These are phyloP conservation scores for Bombus cullumanus DNA, from an alignment of 1,140 invertebrate species.

Conservation along the genomic window DNA sequence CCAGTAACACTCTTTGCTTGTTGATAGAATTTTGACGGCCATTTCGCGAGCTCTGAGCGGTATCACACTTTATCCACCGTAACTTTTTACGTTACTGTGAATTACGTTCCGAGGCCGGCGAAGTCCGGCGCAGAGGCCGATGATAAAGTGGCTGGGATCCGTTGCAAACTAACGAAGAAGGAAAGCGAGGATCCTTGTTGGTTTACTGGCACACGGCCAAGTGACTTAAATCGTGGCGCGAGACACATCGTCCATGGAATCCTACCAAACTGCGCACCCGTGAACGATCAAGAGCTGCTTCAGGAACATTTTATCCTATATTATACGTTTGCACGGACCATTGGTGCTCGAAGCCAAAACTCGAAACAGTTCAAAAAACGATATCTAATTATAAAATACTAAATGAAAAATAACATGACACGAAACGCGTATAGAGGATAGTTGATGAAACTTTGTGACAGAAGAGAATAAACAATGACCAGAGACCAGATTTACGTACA, in stretches of 20 bases:
- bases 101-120: conserved; percentile 13
- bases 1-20: neutral
- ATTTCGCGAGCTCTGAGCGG: neutral
- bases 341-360: no score
- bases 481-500: neutral
- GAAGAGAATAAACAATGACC: neutral
- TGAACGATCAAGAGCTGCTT: neutral
- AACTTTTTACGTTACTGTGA: conserved; percentile 33
- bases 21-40: neutral
- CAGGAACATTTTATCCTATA: neutral
- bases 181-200: neutral
- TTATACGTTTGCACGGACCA: neutral
- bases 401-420: no score
- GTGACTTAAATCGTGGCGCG: conserved; percentile 24
- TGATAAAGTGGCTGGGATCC: conserved; percentile 20
- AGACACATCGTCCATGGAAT: neutral
- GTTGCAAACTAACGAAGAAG: conserved; percentile 29
- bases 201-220: conserved; percentile 18
- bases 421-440: neutral
- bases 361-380: no score
- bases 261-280: neutral
- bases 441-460: neutral
- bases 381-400: neutral
- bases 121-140: conserved; percentile 16
- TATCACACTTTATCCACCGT: conserved; percentile 8